phyloP scores from a whole-genome alignment of 2,113 vertebrate genomes.

The Acrocephalus arundinaceus region DNA sequence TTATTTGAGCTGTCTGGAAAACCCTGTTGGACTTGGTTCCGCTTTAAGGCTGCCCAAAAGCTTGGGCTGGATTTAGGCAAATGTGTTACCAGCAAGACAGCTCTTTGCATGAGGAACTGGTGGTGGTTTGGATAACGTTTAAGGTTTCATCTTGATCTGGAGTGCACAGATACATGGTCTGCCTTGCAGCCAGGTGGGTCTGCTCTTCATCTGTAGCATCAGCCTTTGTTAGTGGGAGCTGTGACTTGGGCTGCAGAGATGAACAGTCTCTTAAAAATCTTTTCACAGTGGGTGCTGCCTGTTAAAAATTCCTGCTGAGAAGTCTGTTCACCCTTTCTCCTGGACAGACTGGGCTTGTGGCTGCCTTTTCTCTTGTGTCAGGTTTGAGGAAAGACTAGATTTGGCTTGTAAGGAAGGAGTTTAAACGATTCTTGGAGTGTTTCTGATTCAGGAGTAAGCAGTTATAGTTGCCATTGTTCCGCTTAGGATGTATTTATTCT shows the following conservation, averaged over 20 bases:
- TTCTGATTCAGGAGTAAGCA: background rate
- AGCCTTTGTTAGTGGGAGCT: background rate
- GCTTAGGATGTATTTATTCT: background rate
- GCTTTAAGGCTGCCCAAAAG: background rate
- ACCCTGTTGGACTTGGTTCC: background rate
- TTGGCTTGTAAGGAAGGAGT: background rate
- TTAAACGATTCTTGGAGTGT: background rate
- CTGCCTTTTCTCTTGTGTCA: background rate
- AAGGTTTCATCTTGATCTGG: background rate
- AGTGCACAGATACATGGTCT: background rate
- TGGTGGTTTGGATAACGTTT: background rate
- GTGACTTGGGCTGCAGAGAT: background rate
- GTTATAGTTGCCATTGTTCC: background rate
- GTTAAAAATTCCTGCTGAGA: background rate
- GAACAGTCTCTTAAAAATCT: background rate
- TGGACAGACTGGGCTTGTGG: background rate
- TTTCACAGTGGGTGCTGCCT: background rate
- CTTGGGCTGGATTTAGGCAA: background rate
- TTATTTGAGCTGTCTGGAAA: background rate
- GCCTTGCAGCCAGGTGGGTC: background rate
- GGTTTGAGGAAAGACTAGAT: background rate
- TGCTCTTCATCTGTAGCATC: fast-evolving
- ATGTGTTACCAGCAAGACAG: background rate
- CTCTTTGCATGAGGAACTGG: background rate
- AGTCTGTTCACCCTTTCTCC: background rate